Conservation (phyloP, 2,113 vertebrate genomes). For the Amblyornis subalaris region DNA sequence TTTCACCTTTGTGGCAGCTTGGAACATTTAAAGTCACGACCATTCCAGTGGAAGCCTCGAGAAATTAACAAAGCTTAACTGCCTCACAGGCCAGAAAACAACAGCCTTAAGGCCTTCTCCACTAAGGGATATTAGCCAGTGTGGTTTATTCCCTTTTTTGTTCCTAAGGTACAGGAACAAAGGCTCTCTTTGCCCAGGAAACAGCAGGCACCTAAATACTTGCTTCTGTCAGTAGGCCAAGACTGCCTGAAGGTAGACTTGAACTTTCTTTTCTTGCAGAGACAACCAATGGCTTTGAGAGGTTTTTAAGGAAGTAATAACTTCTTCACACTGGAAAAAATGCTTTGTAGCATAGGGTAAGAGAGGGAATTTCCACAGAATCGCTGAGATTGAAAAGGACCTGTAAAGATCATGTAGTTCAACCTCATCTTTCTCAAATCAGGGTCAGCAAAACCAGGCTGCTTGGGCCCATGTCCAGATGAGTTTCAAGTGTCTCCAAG, state of each 20-base stretch:
- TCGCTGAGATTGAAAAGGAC: rapidly evolving
- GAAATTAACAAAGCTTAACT: neutral
- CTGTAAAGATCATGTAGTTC: neutral
- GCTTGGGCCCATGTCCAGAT: neutral
- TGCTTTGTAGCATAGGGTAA: rapidly evolving
- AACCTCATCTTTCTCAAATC: neutral
- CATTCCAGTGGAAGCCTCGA: neutral
- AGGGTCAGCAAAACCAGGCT: neutral
- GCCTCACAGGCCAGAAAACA: neutral
- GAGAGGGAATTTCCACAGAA: neutral
- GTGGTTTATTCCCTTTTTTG: neutral
- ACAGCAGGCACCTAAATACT: neutral
- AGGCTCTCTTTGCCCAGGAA: neutral
- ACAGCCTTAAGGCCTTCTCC: neutral
- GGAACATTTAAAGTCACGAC: neutral
- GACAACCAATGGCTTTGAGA: neutral
- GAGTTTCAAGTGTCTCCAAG: neutral
- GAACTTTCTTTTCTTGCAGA: neutral
- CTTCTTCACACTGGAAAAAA: neutral
- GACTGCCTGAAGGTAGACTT: neutral
- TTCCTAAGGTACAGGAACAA: neutral
- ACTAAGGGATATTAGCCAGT: neutral
- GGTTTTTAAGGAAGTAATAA: neutral
- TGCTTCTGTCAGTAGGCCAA: neutral
- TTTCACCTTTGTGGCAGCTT: neutral